Base-by-base conservation (phyloP, 2,797 vertebrate species). In the Gallinago solitaria region DNA sequence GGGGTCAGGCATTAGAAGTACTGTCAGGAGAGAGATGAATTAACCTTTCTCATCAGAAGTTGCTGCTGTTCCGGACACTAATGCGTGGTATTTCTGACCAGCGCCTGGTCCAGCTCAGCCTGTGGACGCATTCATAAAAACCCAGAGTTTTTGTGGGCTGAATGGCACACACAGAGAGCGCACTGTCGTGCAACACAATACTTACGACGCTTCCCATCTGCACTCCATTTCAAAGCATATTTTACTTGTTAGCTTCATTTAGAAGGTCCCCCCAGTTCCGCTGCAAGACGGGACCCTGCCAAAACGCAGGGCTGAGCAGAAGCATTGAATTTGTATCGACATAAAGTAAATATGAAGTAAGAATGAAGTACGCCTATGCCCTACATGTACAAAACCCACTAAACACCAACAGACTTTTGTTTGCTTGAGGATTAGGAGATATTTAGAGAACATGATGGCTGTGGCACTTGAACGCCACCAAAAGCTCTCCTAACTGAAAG, bases 231-330 rank as follows among this genome's bases (percentile, higher is more conserved):
- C 96, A 94, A 95, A 90, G 79, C 94, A 89, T 89, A 96, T 97
- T 97, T 97, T 96, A 95, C 80, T 96, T 78, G 81, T 94, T 97
- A 94, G 87, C 65, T 88, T 94, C 83, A 95, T 75, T 93, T 90
- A 91, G 78, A 95, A 93, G 73, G 87, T 95, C 82, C 87, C 76
- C 70, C 59, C 50, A 77, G 92, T 91, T 96, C 83, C 30, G 27
- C 56, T 88, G 79, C 54, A 71, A 90, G 47, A 78, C 32, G 80
- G 32, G 56, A 83, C 83, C 23, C 56, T 83, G 97, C 91, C 97
- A 96, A 96, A 96, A 94, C 0, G 5, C 47, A 64, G 81, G 35
- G 84, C 79, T 89, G 73, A 94, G 76, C 64, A 92, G 70, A 87
- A 77, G 63, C 81, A 89, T 11, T 61, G 67, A 53, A 90, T 95